A percentile compares a stretch with the other conserved stretches of the same genome.
Conservation (phyloP, 2,888 invertebrate genomes). For the Listrodromus nycthemerus region DNA sequence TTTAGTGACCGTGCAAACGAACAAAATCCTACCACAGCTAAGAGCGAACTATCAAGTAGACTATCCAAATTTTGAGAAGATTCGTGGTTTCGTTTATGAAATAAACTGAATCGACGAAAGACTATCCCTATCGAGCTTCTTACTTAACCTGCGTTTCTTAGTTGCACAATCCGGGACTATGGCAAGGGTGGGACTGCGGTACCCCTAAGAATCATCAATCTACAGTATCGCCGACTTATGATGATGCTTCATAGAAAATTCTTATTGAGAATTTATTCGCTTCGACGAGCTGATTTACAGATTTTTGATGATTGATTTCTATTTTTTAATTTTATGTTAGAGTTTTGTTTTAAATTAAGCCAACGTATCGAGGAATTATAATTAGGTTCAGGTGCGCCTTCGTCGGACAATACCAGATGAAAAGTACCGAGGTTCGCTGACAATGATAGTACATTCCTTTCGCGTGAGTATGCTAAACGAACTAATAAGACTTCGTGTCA, state of each 20-base stretch:
- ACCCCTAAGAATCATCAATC: not conserved
- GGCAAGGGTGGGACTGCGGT: too few species aligned
- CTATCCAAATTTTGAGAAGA: too few species aligned
- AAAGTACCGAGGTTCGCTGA: slow-evolving; percentile 11
- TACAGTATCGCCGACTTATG: slow-evolving; percentile 2
- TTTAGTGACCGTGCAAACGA: too few species aligned
- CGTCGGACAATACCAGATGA: slow-evolving; percentile 13
- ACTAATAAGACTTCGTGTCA: not conserved
- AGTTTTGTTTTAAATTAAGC: not conserved
- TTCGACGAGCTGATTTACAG: slow-evolving; percentile 26
- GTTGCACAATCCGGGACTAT: too few species aligned
- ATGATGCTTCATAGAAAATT: slow-evolving; percentile 3
- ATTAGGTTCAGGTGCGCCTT: not conserved
- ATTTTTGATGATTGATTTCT: slow-evolving; percentile 30
- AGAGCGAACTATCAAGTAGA: too few species aligned
- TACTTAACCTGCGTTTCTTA: too few species aligned
- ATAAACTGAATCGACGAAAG: too few species aligned
- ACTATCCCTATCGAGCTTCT: too few species aligned
- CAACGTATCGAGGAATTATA: slow-evolving; percentile 1
- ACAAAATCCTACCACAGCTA: too few species aligned
- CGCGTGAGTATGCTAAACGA: slow-evolving; percentile 11
- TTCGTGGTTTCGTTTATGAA: too few species aligned
- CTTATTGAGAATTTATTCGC: slow-evolving; percentile 18
- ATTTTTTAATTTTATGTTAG: slow-evolving; percentile 8
- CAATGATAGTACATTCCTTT: not conserved